Percentiles rank a stretch among this genome's conserved stretches.
These are phyloP conservation scores for Strigamia transsilvanica DNA, from an alignment of 2,888 invertebrate genomes.

Conservation along the genomic window DNA sequence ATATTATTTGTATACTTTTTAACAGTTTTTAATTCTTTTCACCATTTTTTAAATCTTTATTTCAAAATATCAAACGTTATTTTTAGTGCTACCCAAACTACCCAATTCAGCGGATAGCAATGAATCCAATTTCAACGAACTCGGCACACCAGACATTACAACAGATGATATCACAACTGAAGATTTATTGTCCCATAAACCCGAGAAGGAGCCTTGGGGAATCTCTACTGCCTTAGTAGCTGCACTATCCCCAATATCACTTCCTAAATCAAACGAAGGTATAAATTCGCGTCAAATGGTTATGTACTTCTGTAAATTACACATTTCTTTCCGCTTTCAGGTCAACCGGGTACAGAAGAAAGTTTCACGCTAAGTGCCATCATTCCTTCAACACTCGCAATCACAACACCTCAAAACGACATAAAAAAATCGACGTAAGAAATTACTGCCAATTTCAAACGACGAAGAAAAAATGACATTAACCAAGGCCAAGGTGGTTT, in stretches of 20 bases:
- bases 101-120: not conserved
- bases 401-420: not conserved
- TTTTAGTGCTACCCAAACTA: not conserved
- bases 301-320: not conserved
- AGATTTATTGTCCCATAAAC: not conserved
- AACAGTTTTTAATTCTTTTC: too few relatives aligned
- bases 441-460: conserved; percentile 33
- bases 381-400: not conserved
- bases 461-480: not conserved
- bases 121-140: not conserved
- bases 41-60: too few relatives aligned
- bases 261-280: conserved; percentile 33
- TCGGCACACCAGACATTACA: not conserved
- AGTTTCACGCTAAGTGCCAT: not conserved
- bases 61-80: too few relatives aligned
- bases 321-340: not conserved
- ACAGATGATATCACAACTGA: not conserved
- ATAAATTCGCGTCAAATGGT: not conserved
- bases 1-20: too few relatives aligned
- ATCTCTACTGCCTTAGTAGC: not conserved
- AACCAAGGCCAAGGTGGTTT: not conserved
- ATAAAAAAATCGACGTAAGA: conserved; percentile 6
- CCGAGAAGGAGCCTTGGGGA: conserved; percentile 26
- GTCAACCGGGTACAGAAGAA: not conserved
- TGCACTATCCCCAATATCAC: conserved; percentile 24